These are phyloP conservation scores for Aporrectodea caliginosa DNA, from an alignment of 1,140 invertebrate species.

Conservation along the genomic window DNA sequence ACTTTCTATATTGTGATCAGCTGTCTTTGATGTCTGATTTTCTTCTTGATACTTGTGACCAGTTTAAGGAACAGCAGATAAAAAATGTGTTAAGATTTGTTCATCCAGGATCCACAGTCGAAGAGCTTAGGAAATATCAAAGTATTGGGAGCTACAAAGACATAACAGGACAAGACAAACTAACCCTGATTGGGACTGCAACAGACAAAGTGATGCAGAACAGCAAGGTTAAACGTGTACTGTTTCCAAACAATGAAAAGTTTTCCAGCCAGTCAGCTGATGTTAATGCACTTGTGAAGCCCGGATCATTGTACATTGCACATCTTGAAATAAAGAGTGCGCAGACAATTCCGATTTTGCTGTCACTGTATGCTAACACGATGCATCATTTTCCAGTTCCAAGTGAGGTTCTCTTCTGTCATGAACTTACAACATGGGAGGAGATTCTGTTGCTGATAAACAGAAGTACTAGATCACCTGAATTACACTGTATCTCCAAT, in stretches of 20 bases:
- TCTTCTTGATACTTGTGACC: not conserved
- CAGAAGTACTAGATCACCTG: slow-evolving; percentile 21
- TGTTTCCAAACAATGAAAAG: not conserved
- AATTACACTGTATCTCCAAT: slow-evolving; percentile 36
- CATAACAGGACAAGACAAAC: not conserved
- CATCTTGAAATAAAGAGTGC: not conserved
- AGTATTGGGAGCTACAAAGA: not conserved
- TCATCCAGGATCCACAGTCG: not conserved
- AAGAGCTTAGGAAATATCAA: not conserved
- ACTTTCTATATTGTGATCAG: not conserved
- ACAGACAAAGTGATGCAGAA: not conserved
- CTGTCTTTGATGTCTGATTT: not conserved
- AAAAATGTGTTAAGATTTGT: not conserved
- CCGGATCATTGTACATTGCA: not conserved
- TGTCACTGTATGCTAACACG: slow-evolving; percentile 36
- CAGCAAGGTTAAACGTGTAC: not conserved
- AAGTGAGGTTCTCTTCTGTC: slow-evolving; percentile 36
- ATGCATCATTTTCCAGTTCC: slow-evolving; percentile 34
- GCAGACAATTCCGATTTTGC: slow-evolving; percentile 26
- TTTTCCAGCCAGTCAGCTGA: not conserved
- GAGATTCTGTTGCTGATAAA: slow-evolving; percentile 35
- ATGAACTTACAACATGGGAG: slow-evolving; percentile 30
- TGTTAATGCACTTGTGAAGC: not conserved
- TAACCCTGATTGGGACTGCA: not conserved
- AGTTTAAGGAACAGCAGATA: not conserved